These are phyloP conservation scores for Brachyopa scutellaris DNA, from an alignment of 2,888 invertebrate genomes.

Conservation along the genomic window DNA sequence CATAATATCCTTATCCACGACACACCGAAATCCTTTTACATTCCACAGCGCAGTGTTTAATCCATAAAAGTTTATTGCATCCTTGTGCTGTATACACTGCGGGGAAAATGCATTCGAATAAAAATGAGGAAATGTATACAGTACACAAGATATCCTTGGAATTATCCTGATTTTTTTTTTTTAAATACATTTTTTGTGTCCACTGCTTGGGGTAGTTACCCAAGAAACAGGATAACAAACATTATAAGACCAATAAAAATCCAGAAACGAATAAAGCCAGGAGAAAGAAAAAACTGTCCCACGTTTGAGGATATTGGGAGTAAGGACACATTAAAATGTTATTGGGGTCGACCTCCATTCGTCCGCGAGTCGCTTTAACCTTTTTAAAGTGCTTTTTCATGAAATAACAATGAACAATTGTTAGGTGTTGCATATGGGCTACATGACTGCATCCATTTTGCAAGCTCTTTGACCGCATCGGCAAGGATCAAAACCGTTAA, in stretches of 20 bases:
- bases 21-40: constrained; percentile 48
- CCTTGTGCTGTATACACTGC: constrained; percentile 14
- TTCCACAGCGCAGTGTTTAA: constrained; percentile 44
- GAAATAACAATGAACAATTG: neutral
- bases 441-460: neutral
- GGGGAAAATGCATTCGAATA: constrained; percentile 45
- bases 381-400: neutral
- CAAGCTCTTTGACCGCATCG: neutral
- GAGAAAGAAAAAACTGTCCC: neutral
- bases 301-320: constrained; percentile 18
- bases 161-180: constrained; percentile 41
- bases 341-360: constrained; percentile 31
- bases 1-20: constrained; percentile 36
- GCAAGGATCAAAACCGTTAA: neutral
- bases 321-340: constrained; percentile 39
- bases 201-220: neutral
- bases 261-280: neutral
- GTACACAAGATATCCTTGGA: constrained; percentile 40
- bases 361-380: neutral
- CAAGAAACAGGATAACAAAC: constrained; percentile 34
- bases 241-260: constrained; percentile 38
- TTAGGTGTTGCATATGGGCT: constrained; percentile 35
- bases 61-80: constrained; percentile 64
- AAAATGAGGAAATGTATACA: constrained; percentile 40
- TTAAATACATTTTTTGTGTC: neutral